phyloP scores from a whole-genome alignment of 2,797 vertebrate species.

The Allenopithecus nigroviridis region DNA sequence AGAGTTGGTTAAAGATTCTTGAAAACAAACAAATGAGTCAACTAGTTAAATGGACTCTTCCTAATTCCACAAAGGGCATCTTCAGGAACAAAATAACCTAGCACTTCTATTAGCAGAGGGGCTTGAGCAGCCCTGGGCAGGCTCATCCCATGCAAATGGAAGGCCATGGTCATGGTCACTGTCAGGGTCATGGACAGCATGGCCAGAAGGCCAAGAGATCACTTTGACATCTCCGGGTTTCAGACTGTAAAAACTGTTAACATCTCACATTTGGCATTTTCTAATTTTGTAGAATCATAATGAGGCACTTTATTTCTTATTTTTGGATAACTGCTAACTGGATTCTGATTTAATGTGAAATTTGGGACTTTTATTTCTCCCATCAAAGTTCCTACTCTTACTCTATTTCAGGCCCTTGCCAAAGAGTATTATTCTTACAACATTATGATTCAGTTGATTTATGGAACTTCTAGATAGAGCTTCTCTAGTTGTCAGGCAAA shows the following conservation, averaged over 20 bases:
- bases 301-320: background rate
- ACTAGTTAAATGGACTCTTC: background rate
- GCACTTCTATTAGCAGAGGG: background rate
- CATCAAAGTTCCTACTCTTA: conserved; percentile 18
- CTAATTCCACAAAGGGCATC: background rate
- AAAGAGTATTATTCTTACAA: background rate
- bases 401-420: background rate
- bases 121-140: background rate
- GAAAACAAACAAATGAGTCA: background rate
- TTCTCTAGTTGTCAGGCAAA: background rate
- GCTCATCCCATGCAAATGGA: background rate
- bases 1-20: background rate
- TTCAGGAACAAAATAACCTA: background rate
- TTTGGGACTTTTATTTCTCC: conserved; percentile 36
- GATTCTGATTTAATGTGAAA: conserved; percentile 52
- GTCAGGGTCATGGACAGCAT: background rate
- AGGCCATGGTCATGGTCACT: no score
- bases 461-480: background rate
- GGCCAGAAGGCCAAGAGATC: background rate
- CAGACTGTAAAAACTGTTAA: background rate
- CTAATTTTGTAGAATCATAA: conserved; percentile 18
- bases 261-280: conserved; percentile 23
- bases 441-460: conserved; percentile 8
- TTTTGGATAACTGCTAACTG: background rate
- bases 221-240: background rate